Base-by-base conservation (phyloP, 2,888 invertebrate genomes). In the Ophion slaviceki region DNA sequence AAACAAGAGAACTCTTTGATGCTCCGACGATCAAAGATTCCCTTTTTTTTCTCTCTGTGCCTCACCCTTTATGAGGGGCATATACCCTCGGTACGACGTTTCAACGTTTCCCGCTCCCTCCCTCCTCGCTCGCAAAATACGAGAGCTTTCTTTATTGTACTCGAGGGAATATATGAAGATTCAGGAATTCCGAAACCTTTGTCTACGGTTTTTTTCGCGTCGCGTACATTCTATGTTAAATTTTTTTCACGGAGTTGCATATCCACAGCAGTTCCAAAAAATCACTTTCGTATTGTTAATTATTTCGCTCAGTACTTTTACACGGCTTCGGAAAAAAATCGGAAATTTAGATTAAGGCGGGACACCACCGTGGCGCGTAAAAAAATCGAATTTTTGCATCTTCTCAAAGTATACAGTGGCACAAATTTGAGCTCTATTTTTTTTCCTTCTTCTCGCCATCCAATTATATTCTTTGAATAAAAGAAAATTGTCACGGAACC, bases 1-100 rank as follows among this genome's bases (percentile, higher is more conserved):
- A 92, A 92, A 91, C 90, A 90, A 90, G 88, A 86, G 88, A 87
- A 81, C 3, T 47, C 90, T 92, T 92, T 92, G 92, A 91, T 87
- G 90, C 86, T 89, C 86, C 86, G 87, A 88, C 89, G 91, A 91
- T 92, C 92, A 92, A 92, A 92, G 92, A 74, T 59, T 82, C 14
- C 47, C 53, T 62, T 81, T 64, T 68, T 45, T 68, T 45, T 36
- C 47, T 61, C 11, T 72, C 75, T 81, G 57, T 85, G 67, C 80
- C 66, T 32, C 7, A 61, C 20, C 17, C 53, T 57, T 80, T 76
- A 40, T 40, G 8, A 40, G 40, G 7, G 40, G 40, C 8, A 40
- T 40, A 40, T 40, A 40, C 76, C 62, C 62, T 78, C 53, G 68
- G 78, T 84, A 61, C 57, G 72, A 74, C 66, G 68, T 77, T 80